Conservation (phyloP, 2,113 vertebrate genomes). For the Coryphaenoides rupestris region DNA sequence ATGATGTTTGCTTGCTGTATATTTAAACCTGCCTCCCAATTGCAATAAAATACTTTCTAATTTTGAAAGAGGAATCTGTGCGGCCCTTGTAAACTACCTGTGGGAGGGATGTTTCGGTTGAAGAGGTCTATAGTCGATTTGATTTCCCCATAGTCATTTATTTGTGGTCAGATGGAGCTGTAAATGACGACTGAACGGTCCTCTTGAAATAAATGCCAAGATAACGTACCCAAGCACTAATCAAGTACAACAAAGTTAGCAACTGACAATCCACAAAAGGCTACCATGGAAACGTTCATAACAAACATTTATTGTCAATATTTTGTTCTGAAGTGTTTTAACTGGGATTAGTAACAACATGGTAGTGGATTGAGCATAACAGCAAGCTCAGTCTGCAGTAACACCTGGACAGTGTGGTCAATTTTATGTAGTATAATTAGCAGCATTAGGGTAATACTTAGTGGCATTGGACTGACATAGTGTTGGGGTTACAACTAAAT, state of each 20-base stretch:
- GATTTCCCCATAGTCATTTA: conserved; percentile 27
- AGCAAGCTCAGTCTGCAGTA: background rate
- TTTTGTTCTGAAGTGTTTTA: too few relatives aligned
- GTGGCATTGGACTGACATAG: conserved; percentile 47
- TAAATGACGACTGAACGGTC: conserved; percentile 22
- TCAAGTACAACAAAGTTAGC: conserved; percentile 31
- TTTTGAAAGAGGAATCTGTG: too few relatives aligned
- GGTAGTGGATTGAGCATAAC: conserved; percentile 11
- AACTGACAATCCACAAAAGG: conserved; percentile 36
- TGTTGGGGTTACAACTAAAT: conserved; percentile 21
- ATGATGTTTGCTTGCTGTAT: too few relatives aligned
- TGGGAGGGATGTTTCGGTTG: too few relatives aligned
- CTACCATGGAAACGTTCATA: conserved; percentile 9
- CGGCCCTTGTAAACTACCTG: too few relatives aligned
- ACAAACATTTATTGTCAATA: too few relatives aligned
- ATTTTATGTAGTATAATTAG: conserved; percentile 12
- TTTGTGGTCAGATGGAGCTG: conserved; percentile 35
- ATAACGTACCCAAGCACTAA: background rate
- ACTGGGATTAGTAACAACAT: too few relatives aligned
- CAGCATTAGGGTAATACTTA: conserved; percentile 58
- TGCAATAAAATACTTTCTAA: too few relatives aligned
- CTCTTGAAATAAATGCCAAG: conserved; percentile 35
- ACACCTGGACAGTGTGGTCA: background rate
- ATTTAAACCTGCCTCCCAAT: too few relatives aligned
- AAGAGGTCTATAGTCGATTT: too few relatives aligned